Evolutionary conservation across 2,797 vertebrate species (phyloP).

Genomic region (Nannoperca obscura): DNA sequence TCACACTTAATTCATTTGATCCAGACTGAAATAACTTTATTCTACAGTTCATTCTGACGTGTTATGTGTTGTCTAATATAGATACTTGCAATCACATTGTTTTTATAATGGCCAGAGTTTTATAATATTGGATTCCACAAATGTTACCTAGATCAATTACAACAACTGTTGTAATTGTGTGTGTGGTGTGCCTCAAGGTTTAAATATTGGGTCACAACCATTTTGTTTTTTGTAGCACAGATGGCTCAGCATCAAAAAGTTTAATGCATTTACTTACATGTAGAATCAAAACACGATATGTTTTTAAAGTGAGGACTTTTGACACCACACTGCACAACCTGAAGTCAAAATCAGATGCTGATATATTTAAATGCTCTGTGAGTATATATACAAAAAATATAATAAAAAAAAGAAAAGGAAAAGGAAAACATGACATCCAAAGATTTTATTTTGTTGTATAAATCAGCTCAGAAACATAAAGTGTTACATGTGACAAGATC

Average conservation of each 20-base stretch:
- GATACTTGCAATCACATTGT: too few species aligned
- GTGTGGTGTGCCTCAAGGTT: slow-evolving; percentile 1
- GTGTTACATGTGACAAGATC: background rate
- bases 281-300: background rate
- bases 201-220: background rate
- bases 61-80: background rate
- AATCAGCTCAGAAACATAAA: background rate
- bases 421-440: background rate
- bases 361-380: slow-evolving; percentile 13
- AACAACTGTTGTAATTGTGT: background rate
- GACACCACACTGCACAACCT: slow-evolving; percentile 2
- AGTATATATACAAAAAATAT: slow-evolving; percentile 16
- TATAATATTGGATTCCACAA: background rate
- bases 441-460: background rate
- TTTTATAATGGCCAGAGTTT: background rate
- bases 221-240: background rate
- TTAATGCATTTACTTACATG: slow-evolving; percentile 15
- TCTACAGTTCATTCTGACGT: slow-evolving; percentile 5
- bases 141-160: background rate
- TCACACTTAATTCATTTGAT: background rate
- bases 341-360: slow-evolving; percentile 10
- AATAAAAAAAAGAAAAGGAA: background rate
- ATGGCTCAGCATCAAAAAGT: background rate
- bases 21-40: background rate
- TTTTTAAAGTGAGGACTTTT: slow-evolving; percentile 14